These are phyloP conservation scores for Fregetta grallaria DNA, from an alignment of 2,113 vertebrate species.

Conservation along the genomic window DNA sequence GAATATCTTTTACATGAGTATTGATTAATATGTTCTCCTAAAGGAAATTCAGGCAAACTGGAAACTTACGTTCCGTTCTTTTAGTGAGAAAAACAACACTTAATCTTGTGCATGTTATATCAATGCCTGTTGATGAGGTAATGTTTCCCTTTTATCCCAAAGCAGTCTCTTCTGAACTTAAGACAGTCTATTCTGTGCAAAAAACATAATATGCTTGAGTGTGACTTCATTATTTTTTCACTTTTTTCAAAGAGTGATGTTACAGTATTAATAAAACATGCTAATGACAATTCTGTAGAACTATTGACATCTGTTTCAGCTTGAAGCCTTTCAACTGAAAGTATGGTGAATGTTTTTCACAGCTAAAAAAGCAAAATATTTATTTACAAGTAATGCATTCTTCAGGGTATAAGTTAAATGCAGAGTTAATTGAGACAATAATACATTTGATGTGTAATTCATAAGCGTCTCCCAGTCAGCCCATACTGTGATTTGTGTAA, in stretches of 20 bases:
- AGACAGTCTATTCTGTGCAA: background rate
- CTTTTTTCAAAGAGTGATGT: background rate
- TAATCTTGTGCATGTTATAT: background rate
- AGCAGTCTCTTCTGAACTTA: background rate
- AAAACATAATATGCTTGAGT: background rate
- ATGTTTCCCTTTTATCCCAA: background rate
- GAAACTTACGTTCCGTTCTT: background rate
- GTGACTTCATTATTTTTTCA: background rate
- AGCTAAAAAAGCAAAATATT: background rate
- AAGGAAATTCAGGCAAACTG: background rate
- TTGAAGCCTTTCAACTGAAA: slow-evolving; percentile 9
- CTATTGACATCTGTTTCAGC: background rate
- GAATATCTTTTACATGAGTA: background rate
- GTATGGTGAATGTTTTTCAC: background rate
- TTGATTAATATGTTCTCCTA: background rate
- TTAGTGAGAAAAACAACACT: background rate
- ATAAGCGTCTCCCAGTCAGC: background rate
- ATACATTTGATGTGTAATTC: background rate
- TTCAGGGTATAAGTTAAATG: background rate
- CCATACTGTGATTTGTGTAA: background rate
- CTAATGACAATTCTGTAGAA: background rate
- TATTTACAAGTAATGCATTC: background rate
- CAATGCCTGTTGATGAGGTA: background rate
- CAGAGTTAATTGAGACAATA: background rate
- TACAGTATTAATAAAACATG: background rate